These are phyloP conservation scores for Meriones unguiculatus DNA, from an alignment of 2,113 vertebrate species.

Conservation along the genomic window DNA sequence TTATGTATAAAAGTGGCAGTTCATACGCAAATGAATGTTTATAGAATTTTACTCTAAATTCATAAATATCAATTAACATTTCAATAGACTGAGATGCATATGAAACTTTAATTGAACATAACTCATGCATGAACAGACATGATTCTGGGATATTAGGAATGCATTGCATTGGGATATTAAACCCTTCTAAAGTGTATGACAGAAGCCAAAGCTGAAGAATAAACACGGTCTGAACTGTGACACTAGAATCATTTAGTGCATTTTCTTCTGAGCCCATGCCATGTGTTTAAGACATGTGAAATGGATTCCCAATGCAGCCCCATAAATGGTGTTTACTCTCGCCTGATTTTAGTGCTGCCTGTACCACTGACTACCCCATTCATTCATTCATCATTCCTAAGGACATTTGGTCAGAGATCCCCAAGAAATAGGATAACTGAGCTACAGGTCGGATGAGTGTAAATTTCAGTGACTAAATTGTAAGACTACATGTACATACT, in stretches of 20 bases:
- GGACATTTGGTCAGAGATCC: neutral
- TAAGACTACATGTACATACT: neutral
- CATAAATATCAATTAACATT: neutral
- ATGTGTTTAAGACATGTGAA: neutral
- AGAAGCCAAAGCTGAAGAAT: neutral
- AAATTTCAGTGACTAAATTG: neutral
- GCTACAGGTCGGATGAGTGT: too few species aligned
- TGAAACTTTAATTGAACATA: neutral
- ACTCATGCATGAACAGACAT: neutral
- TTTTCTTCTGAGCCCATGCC: neutral
- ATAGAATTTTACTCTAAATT: neutral
- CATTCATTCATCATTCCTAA: neutral
- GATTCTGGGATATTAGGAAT: neutral
- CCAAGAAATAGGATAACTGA: neutral
- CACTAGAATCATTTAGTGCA: neutral
- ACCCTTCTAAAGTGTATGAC: neutral
- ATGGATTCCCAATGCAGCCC: neutral
- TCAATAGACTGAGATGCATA: neutral
- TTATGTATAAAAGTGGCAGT: neutral
- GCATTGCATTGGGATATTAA: neutral
- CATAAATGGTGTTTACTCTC: neutral
- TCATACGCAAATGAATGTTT: constrained; percentile 12
- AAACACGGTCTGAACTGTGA: neutral
- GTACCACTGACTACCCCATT: neutral
- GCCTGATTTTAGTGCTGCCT: neutral